Evolutionary conservation across 2,113 vertebrate species (phyloP).

Genomic region (Plotosus lineatus): DNA sequence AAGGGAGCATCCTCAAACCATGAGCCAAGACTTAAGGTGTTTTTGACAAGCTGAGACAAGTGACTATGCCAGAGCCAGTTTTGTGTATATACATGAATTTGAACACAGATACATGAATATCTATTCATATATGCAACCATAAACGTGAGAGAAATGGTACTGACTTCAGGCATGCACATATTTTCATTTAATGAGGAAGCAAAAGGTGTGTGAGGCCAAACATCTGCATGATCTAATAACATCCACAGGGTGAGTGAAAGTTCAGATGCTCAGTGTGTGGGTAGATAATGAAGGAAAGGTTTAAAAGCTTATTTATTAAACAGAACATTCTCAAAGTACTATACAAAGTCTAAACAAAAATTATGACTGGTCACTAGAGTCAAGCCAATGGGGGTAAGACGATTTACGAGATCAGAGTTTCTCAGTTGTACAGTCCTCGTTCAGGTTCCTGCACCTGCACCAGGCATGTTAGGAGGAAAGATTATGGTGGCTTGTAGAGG

Average conservation of each 20-base stretch:
- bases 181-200: conserved; percentile 13
- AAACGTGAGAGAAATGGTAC: neutral
- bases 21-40: conserved; percentile 27
- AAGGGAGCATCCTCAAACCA: conserved; percentile 17
- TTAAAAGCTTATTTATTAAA: neutral
- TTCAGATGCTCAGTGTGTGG: neutral
- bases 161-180: conserved; percentile 5
- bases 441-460: too few relatives aligned
- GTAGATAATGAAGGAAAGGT: neutral
- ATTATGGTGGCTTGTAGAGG: too few relatives aligned
- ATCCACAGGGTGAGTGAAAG: neutral
- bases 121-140: neutral
- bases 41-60: conserved; percentile 36
- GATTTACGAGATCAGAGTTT: too few relatives aligned
- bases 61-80: conserved; percentile 20
- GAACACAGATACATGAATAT: neutral
- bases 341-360: neutral
- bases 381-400: neutral
- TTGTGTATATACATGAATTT: neutral
- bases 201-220: conserved; percentile 20
- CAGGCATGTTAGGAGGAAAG: too few relatives aligned
- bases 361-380: neutral
- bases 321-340: neutral
- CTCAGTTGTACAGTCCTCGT: neutral
- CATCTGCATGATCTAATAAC: conserved; percentile 20